Evolutionary conservation across 2,888 invertebrate genomes (phyloP).

Genomic region (Balanococcus diminutus): DNA sequence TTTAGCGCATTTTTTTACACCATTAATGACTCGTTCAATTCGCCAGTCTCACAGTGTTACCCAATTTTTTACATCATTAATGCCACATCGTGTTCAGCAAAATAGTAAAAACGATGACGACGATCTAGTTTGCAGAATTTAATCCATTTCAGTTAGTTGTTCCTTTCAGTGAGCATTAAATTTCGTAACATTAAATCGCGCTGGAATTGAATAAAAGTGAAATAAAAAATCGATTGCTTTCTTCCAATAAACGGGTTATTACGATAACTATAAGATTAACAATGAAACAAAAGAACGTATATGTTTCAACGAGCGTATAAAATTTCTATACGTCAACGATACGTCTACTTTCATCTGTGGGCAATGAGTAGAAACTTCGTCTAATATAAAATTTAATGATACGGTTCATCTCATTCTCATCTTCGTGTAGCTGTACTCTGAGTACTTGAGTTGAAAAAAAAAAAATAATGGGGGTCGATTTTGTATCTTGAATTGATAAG

Average conservation of each 20-base stretch:
- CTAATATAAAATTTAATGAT: not conserved
- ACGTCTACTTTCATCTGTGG: slow-evolving; percentile 4
- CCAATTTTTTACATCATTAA: not conserved
- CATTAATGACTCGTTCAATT: not conserved
- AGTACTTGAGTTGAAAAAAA: not conserved
- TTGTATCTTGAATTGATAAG: too few relatives aligned
- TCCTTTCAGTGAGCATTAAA: not conserved
- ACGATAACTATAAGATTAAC: not conserved
- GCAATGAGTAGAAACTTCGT: not conserved
- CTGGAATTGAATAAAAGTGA: not conserved
- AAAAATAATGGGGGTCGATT: too few relatives aligned
- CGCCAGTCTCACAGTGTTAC: not conserved
- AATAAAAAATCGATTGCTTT: slow-evolving; percentile 19
- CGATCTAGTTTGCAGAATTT: not conserved
- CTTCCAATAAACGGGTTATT: slow-evolving; percentile 6
- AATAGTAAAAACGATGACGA: not conserved
- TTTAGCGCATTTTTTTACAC: not conserved
- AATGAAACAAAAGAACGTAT: slow-evolving; percentile 23
- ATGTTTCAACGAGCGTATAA: not conserved
- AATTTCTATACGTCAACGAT: not conserved
- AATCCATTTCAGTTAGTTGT: not conserved
- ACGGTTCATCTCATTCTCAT: not conserved
- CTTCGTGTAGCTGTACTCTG: not conserved
- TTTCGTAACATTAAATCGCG: not conserved
- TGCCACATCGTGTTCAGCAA: not conserved